phyloP scores from a whole-genome alignment of 2,113 vertebrate genomes.

The Plestiodon gilberti region DNA sequence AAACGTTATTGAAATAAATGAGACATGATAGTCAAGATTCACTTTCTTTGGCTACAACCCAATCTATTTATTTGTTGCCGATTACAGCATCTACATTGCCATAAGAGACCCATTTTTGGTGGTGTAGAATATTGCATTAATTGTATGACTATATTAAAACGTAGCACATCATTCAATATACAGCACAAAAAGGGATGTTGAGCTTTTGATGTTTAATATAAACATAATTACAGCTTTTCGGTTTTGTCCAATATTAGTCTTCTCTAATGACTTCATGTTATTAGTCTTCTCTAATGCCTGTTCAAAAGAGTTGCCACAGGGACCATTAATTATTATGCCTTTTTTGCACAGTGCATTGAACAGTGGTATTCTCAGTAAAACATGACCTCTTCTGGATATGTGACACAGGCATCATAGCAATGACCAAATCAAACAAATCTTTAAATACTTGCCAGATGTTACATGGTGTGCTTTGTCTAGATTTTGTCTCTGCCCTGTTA shows the following conservation, averaged over 20 bases:
- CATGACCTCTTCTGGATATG: neutral
- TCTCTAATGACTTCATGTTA: constrained; percentile 11
- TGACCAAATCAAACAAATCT: neutral
- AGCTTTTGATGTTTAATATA: constrained; percentile 16
- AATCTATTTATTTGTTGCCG: neutral
- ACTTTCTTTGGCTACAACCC: too few species aligned
- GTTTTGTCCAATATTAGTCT: neutral
- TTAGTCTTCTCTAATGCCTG: neutral
- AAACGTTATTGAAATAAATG: neutral
- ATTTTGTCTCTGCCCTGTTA: neutral
- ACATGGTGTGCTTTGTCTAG: neutral
- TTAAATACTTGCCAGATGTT: constrained; percentile 25
- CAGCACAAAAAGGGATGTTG: neutral
- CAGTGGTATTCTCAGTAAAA: constrained; percentile 34
- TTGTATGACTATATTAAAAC: neutral
- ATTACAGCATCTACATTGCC: neutral
- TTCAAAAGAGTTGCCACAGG: neutral
- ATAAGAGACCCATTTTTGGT: neutral
- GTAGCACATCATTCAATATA: neutral
- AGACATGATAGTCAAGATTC: too few species aligned
- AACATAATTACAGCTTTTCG: neutral
- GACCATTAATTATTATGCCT: neutral
- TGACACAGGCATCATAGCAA: neutral
- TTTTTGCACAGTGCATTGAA: constrained; percentile 4
- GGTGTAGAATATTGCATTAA: constrained; percentile 1